A percentile compares a stretch with the other conserved stretches of the same genome.
Conservation (phyloP, 2,797 vertebrate genomes). For the Bovichtus diacanthus region DNA sequence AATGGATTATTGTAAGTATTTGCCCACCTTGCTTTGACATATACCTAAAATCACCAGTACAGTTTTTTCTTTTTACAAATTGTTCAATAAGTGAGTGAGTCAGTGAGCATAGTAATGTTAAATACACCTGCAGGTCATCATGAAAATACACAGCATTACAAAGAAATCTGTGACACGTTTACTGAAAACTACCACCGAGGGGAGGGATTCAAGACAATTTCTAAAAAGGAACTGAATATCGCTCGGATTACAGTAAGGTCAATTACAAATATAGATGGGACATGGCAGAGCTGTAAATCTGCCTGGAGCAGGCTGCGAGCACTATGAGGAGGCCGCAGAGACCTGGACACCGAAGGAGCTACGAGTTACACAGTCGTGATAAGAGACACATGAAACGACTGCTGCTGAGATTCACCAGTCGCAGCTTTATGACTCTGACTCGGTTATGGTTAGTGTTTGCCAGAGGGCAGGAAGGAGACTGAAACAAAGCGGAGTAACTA, state of each 20-base stretch:
- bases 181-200: neutral
- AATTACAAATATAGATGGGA: constrained; percentile 20
- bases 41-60: neutral
- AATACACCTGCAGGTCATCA: neutral
- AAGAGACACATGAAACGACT: neutral
- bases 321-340: neutral
- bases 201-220: neutral
- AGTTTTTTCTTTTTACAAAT: neutral
- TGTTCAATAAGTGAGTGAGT: neutral
- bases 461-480: neutral
- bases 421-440: neutral
- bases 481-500: neutral
- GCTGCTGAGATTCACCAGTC: neutral
- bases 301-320: neutral
- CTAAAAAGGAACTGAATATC: neutral
- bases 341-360: constrained; percentile 8
- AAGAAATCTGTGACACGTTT: neutral
- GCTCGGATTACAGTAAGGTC: neutral
- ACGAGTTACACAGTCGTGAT: neutral
- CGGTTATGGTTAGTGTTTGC: neutral
- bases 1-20: neutral
- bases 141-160: neutral
- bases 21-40: neutral
- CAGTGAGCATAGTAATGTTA: neutral
- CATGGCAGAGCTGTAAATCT: constrained; percentile 22